A percentile compares a stretch with the other conserved stretches of the same genome.
These are phyloP conservation scores for Mythimna vitellina DNA, from an alignment of 2,888 invertebrate genomes.

Conservation along the genomic window DNA sequence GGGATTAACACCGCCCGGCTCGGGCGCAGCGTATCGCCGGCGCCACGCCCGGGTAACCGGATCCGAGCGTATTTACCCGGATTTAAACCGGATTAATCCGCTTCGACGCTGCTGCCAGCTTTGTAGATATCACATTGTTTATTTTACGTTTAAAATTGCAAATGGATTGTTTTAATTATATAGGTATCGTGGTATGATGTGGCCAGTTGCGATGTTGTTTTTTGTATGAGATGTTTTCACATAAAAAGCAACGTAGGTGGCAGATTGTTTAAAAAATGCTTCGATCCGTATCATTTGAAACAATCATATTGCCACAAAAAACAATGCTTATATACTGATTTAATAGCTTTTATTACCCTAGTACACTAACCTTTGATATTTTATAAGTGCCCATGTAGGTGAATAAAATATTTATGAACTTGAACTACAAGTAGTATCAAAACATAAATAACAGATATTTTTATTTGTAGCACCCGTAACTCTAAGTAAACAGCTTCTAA, in stretches of 20 bases:
- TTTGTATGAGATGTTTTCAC: not conserved
- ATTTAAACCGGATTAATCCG: constrained; percentile 82
- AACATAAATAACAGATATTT: too few relatives aligned
- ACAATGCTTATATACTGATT: not conserved
- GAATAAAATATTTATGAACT: too few relatives aligned
- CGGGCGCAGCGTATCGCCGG: constrained; percentile 81
- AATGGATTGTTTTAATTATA: constrained; percentile 78
- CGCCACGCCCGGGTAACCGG: constrained; percentile 74
- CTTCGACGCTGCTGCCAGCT: constrained; percentile 77
- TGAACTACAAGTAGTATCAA: too few relatives aligned
- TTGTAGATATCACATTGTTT: constrained; percentile 88
- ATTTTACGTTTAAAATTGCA: constrained; percentile 83
- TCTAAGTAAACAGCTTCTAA: not conserved
- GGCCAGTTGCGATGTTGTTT: constrained; percentile 16
- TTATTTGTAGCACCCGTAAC: too few relatives aligned
- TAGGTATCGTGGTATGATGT: constrained; percentile 37
- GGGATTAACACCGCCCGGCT: constrained; percentile 87
- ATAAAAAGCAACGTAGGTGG: not conserved
- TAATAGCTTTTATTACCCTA: not conserved
- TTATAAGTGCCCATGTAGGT: too few relatives aligned
- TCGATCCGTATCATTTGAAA: too few relatives aligned
- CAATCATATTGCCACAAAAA: too few relatives aligned
- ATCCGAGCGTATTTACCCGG: constrained; percentile 76
- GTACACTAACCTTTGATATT: not conserved
- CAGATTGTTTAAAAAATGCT: not conserved